Percentiles rank a stretch among this genome's conserved stretches.
These are phyloP conservation scores for Poecilia velifera DNA, from an alignment of 2,797 vertebrate genomes.

Conservation along the genomic window DNA sequence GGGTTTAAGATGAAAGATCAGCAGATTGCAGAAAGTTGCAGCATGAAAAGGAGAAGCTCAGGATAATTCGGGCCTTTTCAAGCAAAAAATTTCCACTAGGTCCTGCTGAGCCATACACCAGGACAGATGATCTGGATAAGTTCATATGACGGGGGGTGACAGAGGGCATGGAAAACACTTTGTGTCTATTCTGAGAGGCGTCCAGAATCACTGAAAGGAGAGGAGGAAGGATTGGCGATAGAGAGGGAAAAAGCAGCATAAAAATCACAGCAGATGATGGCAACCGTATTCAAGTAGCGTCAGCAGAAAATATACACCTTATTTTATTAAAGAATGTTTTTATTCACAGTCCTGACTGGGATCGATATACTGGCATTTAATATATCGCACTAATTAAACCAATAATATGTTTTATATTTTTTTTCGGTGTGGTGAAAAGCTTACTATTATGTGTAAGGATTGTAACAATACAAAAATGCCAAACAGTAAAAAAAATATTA, in stretches of 20 bases:
- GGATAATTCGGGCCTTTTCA: constrained; percentile 29
- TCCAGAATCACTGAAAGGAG: not conserved
- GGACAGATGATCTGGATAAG: constrained; percentile 20
- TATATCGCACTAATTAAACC: not conserved
- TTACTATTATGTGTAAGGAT: not conserved
- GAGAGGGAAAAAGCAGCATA: not conserved
- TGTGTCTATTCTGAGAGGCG: constrained; percentile 5
- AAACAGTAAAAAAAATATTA: not conserved
- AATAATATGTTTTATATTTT: not conserved
- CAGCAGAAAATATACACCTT: not conserved
- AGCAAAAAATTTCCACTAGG: constrained; percentile 19
- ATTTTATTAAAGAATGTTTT: not conserved
- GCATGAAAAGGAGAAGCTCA: constrained; percentile 49
- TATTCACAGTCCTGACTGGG: not conserved
- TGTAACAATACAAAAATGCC: not conserved
- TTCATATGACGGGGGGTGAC: not conserved
- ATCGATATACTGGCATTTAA: not conserved
- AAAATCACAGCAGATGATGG: not conserved
- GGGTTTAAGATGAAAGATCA: constrained; percentile 66
- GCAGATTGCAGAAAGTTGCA: constrained; percentile 61
- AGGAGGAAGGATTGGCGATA: not conserved
- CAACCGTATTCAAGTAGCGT: not conserved
- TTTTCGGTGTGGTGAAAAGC: not conserved
- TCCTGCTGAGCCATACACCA: constrained; percentile 2
- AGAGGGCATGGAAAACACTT: constrained; percentile 1